Evolutionary conservation across 2,888 invertebrate species (phyloP).

Genomic region (Ochlodes sylvanus): DNA sequence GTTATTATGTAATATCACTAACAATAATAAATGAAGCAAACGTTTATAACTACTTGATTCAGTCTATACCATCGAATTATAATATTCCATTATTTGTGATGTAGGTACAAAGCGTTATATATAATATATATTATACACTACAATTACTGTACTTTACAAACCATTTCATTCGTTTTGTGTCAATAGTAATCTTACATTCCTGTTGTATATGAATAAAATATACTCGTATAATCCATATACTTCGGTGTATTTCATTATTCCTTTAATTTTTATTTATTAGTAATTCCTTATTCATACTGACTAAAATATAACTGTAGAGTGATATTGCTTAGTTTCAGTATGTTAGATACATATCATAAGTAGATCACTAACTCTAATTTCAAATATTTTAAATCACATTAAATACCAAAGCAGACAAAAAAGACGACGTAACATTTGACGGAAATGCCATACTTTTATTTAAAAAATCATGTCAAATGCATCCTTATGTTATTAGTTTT

Average conservation of each 20-base stretch:
- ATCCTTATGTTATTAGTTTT: no score
- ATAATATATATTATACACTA: slow-evolving; percentile 11
- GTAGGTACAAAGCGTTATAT: not conserved
- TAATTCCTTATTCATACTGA: no score
- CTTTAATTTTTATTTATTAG: no score
- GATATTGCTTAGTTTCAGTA: no score
- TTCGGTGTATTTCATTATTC: not conserved
- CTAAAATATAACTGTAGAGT: no score
- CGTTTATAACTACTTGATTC: not conserved
- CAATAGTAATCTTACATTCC: slow-evolving; percentile 18
- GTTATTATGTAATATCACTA: no score
- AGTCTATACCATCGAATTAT: slow-evolving; percentile 6
- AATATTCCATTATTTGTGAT: slow-evolving; percentile 11
- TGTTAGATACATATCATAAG: slow-evolving; percentile 11
- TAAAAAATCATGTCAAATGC: no score
- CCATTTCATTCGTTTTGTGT: slow-evolving; percentile 4
- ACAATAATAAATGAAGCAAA: no score
- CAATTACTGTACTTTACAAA: slow-evolving; percentile 8
- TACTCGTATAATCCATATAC: slow-evolving; percentile 7
- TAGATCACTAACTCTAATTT: slow-evolving; percentile 19
- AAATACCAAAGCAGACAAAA: slow-evolving; percentile 38
- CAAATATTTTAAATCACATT: slow-evolving; percentile 21
- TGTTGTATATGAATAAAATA: slow-evolving; percentile 22
- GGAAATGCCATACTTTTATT: no score
- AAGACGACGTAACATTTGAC: no score